Base-by-base conservation (phyloP, 2,888 invertebrate genomes). In the Endomychus coccineus region DNA sequence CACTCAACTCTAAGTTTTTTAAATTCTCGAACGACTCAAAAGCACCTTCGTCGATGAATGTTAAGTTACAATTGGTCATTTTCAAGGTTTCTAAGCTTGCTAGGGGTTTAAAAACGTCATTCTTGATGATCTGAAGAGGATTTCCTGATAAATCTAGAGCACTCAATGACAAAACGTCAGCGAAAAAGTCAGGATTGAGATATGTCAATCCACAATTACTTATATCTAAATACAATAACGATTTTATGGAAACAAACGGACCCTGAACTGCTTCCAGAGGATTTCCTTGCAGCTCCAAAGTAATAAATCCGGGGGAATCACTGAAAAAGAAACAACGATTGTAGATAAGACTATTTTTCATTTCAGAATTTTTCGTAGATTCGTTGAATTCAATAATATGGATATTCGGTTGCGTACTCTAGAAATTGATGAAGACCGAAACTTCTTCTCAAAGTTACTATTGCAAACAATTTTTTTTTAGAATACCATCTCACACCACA, bases 121-220 rank as follows among this genome's bases (percentile, higher is more conserved):
- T 65, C 27, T 74, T 71, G 28, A 82, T 65, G 5, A 59, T 61
- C 39, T 66, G 64, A 1, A 83, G 64, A 2, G 81, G 80, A 59
- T 83, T 83, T 39, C 75, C 69, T 3, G 81, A 81, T 6, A 83
- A 63, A 55, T 82, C 80, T n/a, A 82, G 61, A n/a, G 74, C 77
- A 41, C 74, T 77, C 12, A 82, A 62, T 7, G 79, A 71, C 1
- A 79, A 77, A 25, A 78, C 70, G 51, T 80, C 79, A 45, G 73
- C 69, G 59, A 82, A 82, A 58, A 82, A 83, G 36, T 73, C 70
- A 3, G 70, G 59, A 53, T 77, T 77, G 50, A 82, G 68, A 25
- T 56, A 58, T 11, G 69, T 68, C 16, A 83, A 64, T 31, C 74
- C 74, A 59, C 80, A 81, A 36, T 71, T 71, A 59, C 76, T 80